Base-by-base conservation (phyloP, 2,888 invertebrate species). In the Altica lythri region DNA sequence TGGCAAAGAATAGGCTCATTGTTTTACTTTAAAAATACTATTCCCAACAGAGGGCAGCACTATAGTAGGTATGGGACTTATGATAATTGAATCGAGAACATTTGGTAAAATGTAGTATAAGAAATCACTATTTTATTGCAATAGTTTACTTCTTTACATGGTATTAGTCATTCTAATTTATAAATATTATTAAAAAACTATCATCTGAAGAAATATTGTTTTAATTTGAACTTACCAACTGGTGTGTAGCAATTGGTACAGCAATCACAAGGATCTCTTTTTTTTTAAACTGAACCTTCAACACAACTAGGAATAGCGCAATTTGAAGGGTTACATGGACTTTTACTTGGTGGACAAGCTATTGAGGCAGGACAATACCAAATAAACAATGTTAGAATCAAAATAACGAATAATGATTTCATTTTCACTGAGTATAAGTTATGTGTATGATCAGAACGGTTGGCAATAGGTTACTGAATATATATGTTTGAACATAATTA, bases 181-280 rank as follows among this genome's bases (percentile, higher is more conserved):
- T 22, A 22, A 22, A 5, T 5, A 8, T 22, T 22, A 5, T 22
- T 22, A 22, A 22, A 4, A 22, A 22, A 22, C 8, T 22, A 19
- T 6, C 3, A 19, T 5, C 3, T 19, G 6, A 19, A 19, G 3
- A 3, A 6, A 19, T 6, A 5, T 5, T 19, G n/a, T 25, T 25
- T 6, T 25, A n/a, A 8, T 8, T 34, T 12, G 3, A 6, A 37
- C 22, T 40, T 40, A 40, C 40, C 6, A 22, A 14, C 22, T 12
- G 40, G 40, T 4, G 8, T 12, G 13, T 40, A 40, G 6, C 40
- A 40, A 22, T 22, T 40, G 19, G 9, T 13, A 25, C 40, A 40
- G 13, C 40, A 40, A 10, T 40, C 40, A 14, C 40, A 40, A 13
- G 40, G 40, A 6, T 8, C 5, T 40, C 22, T 40, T 13, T 22